Conservation (phyloP, 2,888 invertebrate species). For the Gastrophysa polygoni region DNA sequence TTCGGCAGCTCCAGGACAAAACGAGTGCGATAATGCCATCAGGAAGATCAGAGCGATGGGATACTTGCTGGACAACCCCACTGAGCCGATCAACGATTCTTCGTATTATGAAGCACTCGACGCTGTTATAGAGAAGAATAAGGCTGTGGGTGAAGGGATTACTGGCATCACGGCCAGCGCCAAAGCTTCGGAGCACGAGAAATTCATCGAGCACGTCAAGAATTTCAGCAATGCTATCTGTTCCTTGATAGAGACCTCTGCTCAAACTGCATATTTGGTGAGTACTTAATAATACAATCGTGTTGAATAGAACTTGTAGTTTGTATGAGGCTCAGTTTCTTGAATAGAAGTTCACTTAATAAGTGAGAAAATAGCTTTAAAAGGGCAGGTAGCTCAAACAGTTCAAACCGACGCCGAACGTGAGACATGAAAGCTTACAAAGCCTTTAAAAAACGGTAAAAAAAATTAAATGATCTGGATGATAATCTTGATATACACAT, state of each 20-base stretch:
- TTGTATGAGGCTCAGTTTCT: too few relatives aligned
- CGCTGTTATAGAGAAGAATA: conserved; percentile 85
- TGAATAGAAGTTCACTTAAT: too few relatives aligned
- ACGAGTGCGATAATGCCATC: conserved; percentile 95
- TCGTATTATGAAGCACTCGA: conserved; percentile 95
- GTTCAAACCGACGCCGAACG: too few relatives aligned
- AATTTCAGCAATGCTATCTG: conserved; percentile 88
- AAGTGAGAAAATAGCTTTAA: too few relatives aligned
- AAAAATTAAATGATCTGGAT: too few relatives aligned
- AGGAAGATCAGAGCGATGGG: conserved; percentile 87
- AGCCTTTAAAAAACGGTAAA: too few relatives aligned
- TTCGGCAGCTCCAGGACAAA: conserved; percentile 89
- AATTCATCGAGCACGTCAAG: conserved; percentile 83
- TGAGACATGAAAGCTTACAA: too few relatives aligned
- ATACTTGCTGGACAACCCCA: conserved; percentile 82
- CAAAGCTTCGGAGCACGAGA: conserved; percentile 82
- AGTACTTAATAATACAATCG: too few relatives aligned
- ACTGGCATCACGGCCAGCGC: conserved; percentile 93
- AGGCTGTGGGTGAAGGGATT: conserved; percentile 84
- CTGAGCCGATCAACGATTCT: conserved; percentile 85
- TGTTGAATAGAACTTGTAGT: too few relatives aligned
- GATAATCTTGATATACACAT: too few relatives aligned
- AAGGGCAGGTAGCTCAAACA: too few relatives aligned
- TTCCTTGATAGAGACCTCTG: conserved; percentile 89
- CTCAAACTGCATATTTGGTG: conserved; percentile 91